Evolutionary conservation across 2,797 vertebrate genomes (phyloP).

Genomic region (Acanthornis magna): DNA sequence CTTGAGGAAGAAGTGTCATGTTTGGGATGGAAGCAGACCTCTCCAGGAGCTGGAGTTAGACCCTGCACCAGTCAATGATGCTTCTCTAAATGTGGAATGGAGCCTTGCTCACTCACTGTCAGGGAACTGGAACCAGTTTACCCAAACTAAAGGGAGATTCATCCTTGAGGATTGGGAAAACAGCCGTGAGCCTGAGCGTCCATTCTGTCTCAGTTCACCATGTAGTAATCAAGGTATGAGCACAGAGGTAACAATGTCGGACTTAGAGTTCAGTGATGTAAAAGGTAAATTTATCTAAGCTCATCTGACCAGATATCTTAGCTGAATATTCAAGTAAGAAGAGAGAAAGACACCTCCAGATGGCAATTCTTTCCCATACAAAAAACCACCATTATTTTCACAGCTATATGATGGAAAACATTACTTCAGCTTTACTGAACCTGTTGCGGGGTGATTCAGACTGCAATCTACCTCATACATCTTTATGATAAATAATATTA

Average conservation of each 20-base stretch:
- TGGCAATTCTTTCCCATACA: neutral
- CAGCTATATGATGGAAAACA: neutral
- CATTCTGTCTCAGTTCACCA: neutral
- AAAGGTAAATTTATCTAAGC: neutral
- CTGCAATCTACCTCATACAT: neutral
- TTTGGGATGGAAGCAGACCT: neutral
- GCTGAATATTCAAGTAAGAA: neutral
- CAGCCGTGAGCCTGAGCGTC: neutral
- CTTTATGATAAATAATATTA: neutral
- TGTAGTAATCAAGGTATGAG: neutral
- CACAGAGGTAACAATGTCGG: accelerated
- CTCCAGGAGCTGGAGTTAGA: neutral
- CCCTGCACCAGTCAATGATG: accelerated
- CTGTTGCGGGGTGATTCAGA: neutral
- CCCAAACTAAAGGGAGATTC: neutral
- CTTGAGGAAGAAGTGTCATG: neutral
- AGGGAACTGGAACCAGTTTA: neutral
- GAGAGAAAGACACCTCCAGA: neutral
- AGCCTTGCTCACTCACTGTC: neutral
- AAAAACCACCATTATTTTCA: neutral
- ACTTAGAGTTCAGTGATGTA: neutral
- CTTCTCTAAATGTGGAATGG: neutral
- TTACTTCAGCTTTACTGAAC: neutral
- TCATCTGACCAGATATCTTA: neutral
- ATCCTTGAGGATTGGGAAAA: neutral